A percentile compares a stretch with the other conserved stretches of the same genome.
Conservation (phyloP, 1,140 invertebrate genomes). For the Rhagoletis pomonella region DNA sequence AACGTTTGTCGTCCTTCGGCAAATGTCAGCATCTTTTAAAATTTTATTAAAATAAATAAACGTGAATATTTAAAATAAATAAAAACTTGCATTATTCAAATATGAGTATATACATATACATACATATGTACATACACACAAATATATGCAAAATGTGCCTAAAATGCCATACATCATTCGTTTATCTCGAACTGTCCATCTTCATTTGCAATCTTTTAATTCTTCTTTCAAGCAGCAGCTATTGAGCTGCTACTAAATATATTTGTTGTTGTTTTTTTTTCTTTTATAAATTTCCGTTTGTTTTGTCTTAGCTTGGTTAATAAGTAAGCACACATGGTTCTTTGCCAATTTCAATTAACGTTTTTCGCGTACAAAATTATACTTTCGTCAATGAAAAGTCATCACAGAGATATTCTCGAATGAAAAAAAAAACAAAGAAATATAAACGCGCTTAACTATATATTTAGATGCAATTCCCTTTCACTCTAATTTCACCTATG, state of each 20-base stretch:
- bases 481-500: background rate
- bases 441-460: background rate
- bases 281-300: background rate
- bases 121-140: background rate
- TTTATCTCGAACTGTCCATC: constrained; percentile 35
- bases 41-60: background rate
- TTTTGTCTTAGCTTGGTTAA: background rate
- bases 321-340: constrained; percentile 30
- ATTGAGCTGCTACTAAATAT: too few relatives aligned
- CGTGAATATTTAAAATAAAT: background rate
- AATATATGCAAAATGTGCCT: background rate
- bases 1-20: constrained; percentile 12
- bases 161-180: constrained; percentile 6
- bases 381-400: constrained; percentile 21
- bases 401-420: background rate
- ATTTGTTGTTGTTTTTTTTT: background rate
- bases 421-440: background rate
- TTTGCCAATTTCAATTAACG: constrained; percentile 32
- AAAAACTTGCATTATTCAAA: background rate
- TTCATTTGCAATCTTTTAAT: constrained; percentile 46
- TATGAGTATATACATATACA: background rate
- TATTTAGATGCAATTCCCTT: background rate
- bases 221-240: background rate
- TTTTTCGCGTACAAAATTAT: too few relatives aligned
- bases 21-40: constrained; percentile 39